Base-by-base conservation (phyloP, 2,113 vertebrate genomes). In the Gallinago jamesoni region DNA sequence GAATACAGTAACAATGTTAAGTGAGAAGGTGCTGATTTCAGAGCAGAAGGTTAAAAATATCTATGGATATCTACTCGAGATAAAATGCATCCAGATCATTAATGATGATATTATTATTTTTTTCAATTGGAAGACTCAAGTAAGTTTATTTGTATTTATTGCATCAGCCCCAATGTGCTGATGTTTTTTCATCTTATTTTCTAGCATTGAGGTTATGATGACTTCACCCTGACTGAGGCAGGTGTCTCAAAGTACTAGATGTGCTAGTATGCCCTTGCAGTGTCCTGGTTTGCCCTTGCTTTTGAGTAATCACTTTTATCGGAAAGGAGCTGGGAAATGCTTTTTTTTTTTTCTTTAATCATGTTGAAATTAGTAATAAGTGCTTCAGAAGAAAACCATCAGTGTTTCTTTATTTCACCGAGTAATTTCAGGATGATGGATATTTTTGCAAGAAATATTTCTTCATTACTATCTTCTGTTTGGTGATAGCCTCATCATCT, bases 361-460 rank as follows among this genome's bases (percentile, higher is more conserved):
- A 17, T 66, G 5, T 62, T 90, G 24, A 80, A 87, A 73, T 87
- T 57, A 66, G n/a, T 37, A 47, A 45, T 31, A 93, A 85, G 69
- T 70, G 12, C 7, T 85, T 87, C 27, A 57, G 67, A 93, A 69
- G 39, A 90, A 93, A 82, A 28, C 6, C 31, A 55, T 21, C 20
- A 33, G 4, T 76, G 16, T 56, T 68, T 62, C 16, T 63, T 75
- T 77, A 50, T 56, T 89, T 79, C 53, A 43, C 16, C 39, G 27
- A 79, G 27, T 19, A 66, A 50, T 89, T 89, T 82, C 59, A 93
- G 33, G 31, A 57, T 85, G 35, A 59, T 53, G 12, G 35, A 75
- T 86, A 45, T 80, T 73, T 91, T 80, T 94, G 50, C 25, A 67
- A 70, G 28, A 91, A 91, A 47, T 86, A 77, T 73, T 87, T 96